These are phyloP conservation scores for Phoenoteleia sp. DNA, from an alignment of 2,888 invertebrate genomes.

Conservation along the genomic window DNA sequence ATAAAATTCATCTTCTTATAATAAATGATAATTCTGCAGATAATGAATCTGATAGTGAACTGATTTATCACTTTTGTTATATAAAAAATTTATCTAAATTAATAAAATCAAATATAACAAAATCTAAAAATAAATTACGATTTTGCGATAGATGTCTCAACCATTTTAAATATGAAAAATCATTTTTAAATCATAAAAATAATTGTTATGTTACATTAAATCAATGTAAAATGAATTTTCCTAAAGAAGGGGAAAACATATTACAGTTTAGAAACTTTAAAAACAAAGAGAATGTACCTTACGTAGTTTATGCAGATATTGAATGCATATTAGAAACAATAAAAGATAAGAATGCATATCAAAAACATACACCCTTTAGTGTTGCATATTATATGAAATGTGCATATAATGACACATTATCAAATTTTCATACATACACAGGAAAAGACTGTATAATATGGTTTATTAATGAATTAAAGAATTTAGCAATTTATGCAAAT, in stretches of 20 bases:
- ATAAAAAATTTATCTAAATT: background rate
- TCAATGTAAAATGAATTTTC: background rate
- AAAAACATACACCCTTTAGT: slow-evolving; percentile 22
- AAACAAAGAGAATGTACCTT: background rate
- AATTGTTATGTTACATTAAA: background rate
- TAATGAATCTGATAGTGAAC: background rate
- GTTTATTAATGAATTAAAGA: slow-evolving; percentile 2
- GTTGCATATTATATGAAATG: slow-evolving; percentile 11
- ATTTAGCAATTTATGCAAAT: background rate
- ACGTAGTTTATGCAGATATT: too few species aligned
- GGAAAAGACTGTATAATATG: slow-evolving; percentile 17
- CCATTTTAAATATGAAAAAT: background rate
- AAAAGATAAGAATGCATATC: background rate
- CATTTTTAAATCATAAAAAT: background rate
- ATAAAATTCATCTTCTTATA: background rate
- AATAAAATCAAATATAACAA: background rate
- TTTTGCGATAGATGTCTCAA: background rate
- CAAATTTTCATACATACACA: background rate
- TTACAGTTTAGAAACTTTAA: background rate
- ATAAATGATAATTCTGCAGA: background rate
- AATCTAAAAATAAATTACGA: background rate
- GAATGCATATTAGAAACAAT: background rate
- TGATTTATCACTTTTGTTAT: background rate
- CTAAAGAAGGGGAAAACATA: too few species aligned
- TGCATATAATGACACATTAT: slow-evolving; percentile 8